Evolutionary conservation across 1,140 invertebrate genomes (phyloP), one percentile per base, ranked within the genome.

Genomic region (Bombus impatiens): DNA sequence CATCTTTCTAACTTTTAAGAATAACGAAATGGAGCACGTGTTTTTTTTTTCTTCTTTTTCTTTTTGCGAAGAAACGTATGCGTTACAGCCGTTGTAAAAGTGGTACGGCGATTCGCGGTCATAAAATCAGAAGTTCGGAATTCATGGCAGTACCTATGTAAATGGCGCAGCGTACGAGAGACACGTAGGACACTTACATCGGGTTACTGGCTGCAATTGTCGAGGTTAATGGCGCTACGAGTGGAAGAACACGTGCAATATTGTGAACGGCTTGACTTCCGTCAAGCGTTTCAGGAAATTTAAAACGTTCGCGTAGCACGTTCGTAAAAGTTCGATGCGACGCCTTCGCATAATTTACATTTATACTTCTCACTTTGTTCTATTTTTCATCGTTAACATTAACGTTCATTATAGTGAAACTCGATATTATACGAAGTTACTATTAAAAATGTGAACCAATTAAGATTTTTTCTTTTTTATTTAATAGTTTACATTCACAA

Each of bases 161-260:
- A 71, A 71, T 71, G 68, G 68, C 37, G 68, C 12, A 28, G 37
- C 25, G 25, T 71, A 71, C 37, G 25, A 71, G 68, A 71, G 37
- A 71, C 37, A 40, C 68, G 68, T 40, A 71, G 68, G 37, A 71
- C 68, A 71, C 68, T 71, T 40, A 71, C 68, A 40, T 71, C 68
- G 68, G 68, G 68, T 71, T 71, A 71, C 68, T 71, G 68, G 37
- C 68, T 71, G 68, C 68, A 71, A 71, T 71, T 71, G 68, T 71
- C 68, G 68, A 71, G 68, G 68, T 71, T 71, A 71, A 71, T 71
- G 68, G 68, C 68, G 68, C 37, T 15, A 71, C 68, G 37, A 71
- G 68, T 71, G 68, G 68, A 37, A 71, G 68, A 71, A 40, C 68
- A 71, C 68, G 68, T 71, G 68, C 68, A 71, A 71, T 40, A 40